These are phyloP conservation scores for Nomada lathburiana DNA, from an alignment of 2,888 invertebrate species.

Conservation along the genomic window DNA sequence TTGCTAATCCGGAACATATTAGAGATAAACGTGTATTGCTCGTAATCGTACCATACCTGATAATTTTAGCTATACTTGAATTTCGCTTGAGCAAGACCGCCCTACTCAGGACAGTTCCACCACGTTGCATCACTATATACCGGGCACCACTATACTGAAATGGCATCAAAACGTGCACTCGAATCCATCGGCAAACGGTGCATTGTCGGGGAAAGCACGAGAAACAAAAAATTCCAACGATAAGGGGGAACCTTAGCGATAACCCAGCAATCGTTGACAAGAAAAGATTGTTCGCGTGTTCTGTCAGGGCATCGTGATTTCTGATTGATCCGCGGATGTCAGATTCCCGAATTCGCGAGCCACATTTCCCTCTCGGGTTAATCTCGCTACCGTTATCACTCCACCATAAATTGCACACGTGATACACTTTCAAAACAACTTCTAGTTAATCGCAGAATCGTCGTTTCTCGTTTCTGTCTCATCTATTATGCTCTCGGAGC, in stretches of 20 bases:
- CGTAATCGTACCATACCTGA: constrained; percentile 75
- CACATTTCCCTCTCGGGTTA: neutral
- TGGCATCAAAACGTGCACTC: constrained; percentile 24
- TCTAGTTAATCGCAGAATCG: constrained; percentile 3
- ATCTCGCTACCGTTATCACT: neutral
- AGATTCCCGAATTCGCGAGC: neutral
- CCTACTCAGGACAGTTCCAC: constrained; percentile 76
- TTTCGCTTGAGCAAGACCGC: constrained; percentile 75
- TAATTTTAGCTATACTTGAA: constrained; percentile 70
- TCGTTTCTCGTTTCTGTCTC: neutral
- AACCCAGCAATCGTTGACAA: constrained; percentile 63
- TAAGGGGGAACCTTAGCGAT: constrained; percentile 72
- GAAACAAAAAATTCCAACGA: constrained; percentile 65
- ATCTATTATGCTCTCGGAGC: neutral
- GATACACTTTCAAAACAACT: constrained; percentile 23
- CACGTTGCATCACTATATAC: constrained; percentile 79
- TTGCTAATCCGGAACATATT: neutral
- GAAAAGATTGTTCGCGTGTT: constrained; percentile 28
- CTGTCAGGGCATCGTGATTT: constrained; percentile 1
- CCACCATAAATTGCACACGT: neutral
- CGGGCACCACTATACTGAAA: constrained; percentile 60
- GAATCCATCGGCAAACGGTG: constrained; percentile 47
- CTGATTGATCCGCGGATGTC: constrained; percentile 22
- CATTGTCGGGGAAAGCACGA: constrained; percentile 56
- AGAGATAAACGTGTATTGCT: constrained; percentile 1